These are phyloP conservation scores for Leptinotarsa peninsularis DNA, from an alignment of 2,888 invertebrate species.

Conservation along the genomic window DNA sequence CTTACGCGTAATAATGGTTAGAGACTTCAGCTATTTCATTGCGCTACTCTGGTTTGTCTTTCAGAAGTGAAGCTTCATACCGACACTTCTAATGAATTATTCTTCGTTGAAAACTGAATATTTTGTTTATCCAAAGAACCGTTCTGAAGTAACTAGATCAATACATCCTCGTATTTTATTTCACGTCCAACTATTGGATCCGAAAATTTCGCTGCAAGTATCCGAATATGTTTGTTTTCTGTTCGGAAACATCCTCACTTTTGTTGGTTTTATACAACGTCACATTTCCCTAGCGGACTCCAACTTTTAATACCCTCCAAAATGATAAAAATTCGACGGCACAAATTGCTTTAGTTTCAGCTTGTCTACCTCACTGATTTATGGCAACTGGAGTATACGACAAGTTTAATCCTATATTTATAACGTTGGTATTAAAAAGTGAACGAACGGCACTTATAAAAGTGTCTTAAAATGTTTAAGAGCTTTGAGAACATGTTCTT, in stretches of 20 bases:
- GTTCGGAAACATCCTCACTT: slow-evolving; percentile 29
- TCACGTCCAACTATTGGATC: slow-evolving; percentile 34
- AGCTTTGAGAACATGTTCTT: slow-evolving; percentile 26
- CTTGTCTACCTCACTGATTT: slow-evolving; percentile 37
- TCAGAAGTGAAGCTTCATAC: too few relatives aligned
- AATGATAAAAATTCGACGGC: slow-evolving; percentile 43
- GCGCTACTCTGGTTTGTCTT: too few relatives aligned
- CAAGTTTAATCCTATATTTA: slow-evolving; percentile 43
- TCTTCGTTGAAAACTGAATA: too few relatives aligned
- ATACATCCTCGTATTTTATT: slow-evolving; percentile 30
- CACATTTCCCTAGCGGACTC: slow-evolving; percentile 35
- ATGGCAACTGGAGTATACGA: slow-evolving; percentile 35
- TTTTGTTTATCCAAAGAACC: too few relatives aligned
- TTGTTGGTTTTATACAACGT: slow-evolving; percentile 33
- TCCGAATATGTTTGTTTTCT: slow-evolving; percentile 34
- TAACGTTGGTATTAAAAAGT: slow-evolving; percentile 37
- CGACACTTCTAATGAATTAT: too few relatives aligned
- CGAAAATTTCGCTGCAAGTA: slow-evolving; percentile 31
- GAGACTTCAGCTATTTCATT: too few relatives aligned
- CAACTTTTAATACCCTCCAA: slow-evolving; percentile 40
- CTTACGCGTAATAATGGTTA: too few relatives aligned
- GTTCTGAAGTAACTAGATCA: too few relatives aligned
- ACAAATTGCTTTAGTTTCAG: slow-evolving; percentile 44
- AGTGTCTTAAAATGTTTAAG: slow-evolving; percentile 39
- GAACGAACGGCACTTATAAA: slow-evolving; percentile 38